These are phyloP conservation scores for Tribolium madens DNA, from an alignment of 1,140 invertebrate species.

Conservation along the genomic window DNA sequence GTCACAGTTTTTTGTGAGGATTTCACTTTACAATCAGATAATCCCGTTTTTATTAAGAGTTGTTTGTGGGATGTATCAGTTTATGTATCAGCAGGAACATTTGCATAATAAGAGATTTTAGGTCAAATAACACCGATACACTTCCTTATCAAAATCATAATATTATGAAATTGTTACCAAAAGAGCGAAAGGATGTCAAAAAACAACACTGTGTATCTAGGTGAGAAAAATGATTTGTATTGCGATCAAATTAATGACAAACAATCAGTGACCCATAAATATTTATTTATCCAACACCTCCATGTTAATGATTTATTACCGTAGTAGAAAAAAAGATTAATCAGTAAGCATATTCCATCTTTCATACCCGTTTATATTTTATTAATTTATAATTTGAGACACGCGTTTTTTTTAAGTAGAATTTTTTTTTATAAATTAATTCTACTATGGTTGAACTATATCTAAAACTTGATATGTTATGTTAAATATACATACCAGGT, in stretches of 20 bases:
- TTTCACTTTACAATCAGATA: not conserved
- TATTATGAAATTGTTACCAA: slow-evolving; percentile 19
- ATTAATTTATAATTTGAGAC: too few relatives aligned
- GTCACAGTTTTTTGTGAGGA: not conserved
- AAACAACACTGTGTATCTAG: not conserved
- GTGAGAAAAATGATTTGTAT: not conserved
- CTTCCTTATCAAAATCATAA: slow-evolving; percentile 25
- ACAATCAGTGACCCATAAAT: not conserved
- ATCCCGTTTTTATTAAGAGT: slow-evolving; percentile 1
- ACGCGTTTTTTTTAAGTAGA: too few relatives aligned
- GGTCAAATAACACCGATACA: slow-evolving; percentile 33
- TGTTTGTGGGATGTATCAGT: not conserved
- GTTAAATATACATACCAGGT: too few relatives aligned
- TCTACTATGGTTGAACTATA: too few relatives aligned
- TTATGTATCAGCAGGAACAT: not conserved
- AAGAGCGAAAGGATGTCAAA: slow-evolving; percentile 9
- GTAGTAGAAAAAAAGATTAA: not conserved
- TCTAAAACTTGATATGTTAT: too few relatives aligned
- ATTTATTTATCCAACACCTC: not conserved
- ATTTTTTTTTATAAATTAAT: too few relatives aligned
- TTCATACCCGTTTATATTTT: too few relatives aligned
- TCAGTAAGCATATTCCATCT: too few relatives aligned
- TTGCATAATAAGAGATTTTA: slow-evolving; percentile 28
- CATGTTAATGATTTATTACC: not conserved
- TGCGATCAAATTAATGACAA: not conserved